Percentiles rank a stretch among this genome's conserved stretches.
Conservation (phyloP, 2,888 invertebrate species). For the Auanema freiburgensis region DNA sequence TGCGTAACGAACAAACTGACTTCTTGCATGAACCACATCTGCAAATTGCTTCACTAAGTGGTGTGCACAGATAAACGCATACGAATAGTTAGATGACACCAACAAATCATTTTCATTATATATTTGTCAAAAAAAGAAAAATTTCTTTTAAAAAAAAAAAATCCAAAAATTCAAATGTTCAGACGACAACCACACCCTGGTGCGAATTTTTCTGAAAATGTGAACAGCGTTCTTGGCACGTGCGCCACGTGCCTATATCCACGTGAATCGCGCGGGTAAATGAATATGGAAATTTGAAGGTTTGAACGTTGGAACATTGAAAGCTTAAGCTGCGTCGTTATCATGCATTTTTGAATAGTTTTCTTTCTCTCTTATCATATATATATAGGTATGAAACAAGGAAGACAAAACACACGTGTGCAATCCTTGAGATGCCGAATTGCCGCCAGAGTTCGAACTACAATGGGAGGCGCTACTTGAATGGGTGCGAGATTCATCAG, state of each 20-base stretch:
- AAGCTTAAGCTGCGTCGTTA: not conserved
- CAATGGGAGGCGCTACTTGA: slow-evolving; percentile 22
- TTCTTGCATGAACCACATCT: slow-evolving; percentile 40
- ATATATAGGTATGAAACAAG: no score
- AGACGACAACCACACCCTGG: not conserved
- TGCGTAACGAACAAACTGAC: slow-evolving; percentile 33
- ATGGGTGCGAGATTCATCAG: slow-evolving; percentile 18
- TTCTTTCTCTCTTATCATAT: no score
- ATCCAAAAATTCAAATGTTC: not conserved
- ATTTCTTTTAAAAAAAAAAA: not conserved
- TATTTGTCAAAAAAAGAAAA: slow-evolving; percentile 3
- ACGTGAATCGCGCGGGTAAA: not conserved
- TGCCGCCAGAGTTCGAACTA: slow-evolving; percentile 11
- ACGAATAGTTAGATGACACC: not conserved
- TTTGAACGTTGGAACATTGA: not conserved
- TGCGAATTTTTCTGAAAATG: not conserved
- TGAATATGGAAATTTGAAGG: not conserved
- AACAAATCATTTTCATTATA: not conserved
- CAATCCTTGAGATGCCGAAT: slow-evolving; percentile 1
- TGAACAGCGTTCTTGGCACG: not conserved
- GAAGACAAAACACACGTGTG: not conserved
- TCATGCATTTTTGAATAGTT: not conserved
- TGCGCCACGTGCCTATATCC: not conserved
- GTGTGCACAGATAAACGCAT: not conserved
- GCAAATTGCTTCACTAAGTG: slow-evolving; percentile 13